These are phyloP conservation scores for Pantelozetes paolii DNA, from an alignment of 2,888 invertebrate genomes.

Conservation along the genomic window DNA sequence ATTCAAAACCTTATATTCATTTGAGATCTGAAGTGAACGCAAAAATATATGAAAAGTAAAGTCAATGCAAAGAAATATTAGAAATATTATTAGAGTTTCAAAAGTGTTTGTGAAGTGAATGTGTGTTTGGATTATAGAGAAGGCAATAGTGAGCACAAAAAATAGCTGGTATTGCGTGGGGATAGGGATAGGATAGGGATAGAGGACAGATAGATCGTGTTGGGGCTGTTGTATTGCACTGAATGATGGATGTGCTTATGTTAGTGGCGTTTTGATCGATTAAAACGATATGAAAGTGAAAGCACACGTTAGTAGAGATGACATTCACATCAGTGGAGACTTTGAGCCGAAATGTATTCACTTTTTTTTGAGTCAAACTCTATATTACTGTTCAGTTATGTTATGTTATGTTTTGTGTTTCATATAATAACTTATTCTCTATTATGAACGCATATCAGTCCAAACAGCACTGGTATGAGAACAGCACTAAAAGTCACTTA, in stretches of 20 bases:
- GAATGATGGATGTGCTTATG: slow-evolving; percentile 29
- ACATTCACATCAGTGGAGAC: slow-evolving; percentile 14
- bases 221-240: neutral
- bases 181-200: neutral
- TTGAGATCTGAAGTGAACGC: neutral
- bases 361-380: neutral
- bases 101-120: slow-evolving; percentile 6
- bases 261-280: slow-evolving; percentile 29
- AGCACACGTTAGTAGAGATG: slow-evolving; percentile 5
- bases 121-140: neutral
- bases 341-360: neutral
- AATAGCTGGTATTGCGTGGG: neutral
- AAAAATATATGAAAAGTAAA: neutral
- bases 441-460: neutral
- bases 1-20: neutral
- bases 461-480: neutral
- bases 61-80: neutral
- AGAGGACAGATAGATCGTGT: neutral
- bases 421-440: neutral
- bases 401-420: no score
- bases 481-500: neutral
- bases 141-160: neutral
- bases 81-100: slow-evolving; percentile 2
- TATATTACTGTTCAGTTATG: neutral
- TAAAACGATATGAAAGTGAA: slow-evolving; percentile 29